Conservation (phyloP, 2,888 invertebrate genomes). For the Drosophila tripunctata region DNA sequence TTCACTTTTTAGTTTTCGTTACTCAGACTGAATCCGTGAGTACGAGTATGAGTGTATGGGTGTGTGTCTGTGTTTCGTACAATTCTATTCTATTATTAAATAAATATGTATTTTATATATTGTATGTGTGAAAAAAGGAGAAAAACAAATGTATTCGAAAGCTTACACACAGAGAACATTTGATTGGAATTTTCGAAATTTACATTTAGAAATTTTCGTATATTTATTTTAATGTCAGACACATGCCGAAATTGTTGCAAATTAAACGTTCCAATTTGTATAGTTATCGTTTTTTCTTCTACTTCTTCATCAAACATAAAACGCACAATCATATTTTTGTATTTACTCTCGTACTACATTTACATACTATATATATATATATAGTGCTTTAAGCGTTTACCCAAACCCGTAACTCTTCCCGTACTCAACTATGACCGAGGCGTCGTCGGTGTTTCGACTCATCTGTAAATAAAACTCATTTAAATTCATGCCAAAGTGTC, state of each 20-base stretch:
- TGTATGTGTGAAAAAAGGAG: constrained; percentile 29
- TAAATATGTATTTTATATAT: constrained; percentile 16
- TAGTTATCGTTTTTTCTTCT: constrained; percentile 34
- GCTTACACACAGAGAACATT: constrained; percentile 44
- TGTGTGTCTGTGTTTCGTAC: constrained; percentile 34
- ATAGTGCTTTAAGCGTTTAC: constrained; percentile 42
- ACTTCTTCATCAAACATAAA: constrained; percentile 39
- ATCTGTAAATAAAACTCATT: constrained; percentile 74
- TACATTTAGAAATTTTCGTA: constrained; percentile 62
- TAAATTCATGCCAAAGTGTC: constrained; percentile 52
- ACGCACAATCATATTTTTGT: constrained; percentile 58
- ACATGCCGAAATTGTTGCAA: constrained; percentile 58
- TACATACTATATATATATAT: background rate
- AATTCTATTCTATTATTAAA: constrained; percentile 35
- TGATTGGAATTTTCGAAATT: constrained; percentile 64
- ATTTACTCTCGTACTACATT: constrained; percentile 38
- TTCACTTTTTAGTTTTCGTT: constrained; percentile 35
- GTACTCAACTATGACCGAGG: constrained; percentile 41
- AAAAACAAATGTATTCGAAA: constrained; percentile 24
- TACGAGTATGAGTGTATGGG: constrained; percentile 20
- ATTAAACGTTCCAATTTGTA: constrained; percentile 52
- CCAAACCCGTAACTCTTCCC: constrained; percentile 1
- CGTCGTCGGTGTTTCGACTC: constrained; percentile 49
- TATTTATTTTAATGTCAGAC: constrained; percentile 43
- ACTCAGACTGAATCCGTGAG: constrained; percentile 13